These are phyloP conservation scores for Drosophila imparisetae DNA, from an alignment of 2,888 invertebrate genomes.

Conservation along the genomic window DNA sequence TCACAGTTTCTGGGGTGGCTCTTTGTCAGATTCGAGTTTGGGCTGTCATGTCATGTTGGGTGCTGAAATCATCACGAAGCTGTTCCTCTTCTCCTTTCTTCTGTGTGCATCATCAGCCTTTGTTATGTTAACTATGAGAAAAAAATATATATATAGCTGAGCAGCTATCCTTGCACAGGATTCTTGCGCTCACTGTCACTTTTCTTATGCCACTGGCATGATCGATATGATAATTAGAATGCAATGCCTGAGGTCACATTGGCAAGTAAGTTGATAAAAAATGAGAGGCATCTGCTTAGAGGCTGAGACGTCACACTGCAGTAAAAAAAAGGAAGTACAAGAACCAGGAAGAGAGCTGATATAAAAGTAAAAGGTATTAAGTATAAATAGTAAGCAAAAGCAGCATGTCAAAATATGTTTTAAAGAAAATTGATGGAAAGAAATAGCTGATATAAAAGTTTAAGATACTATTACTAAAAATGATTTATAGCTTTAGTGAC, in stretches of 20 bases:
- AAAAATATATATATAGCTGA: slow-evolving; percentile 8
- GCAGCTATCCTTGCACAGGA: slow-evolving; percentile 41
- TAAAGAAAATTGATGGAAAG: background rate
- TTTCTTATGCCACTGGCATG: slow-evolving; percentile 53
- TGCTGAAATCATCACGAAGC: slow-evolving; percentile 77
- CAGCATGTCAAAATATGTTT: background rate
- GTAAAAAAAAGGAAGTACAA: background rate
- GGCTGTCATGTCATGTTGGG: slow-evolving; percentile 58
- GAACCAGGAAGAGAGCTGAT: background rate
- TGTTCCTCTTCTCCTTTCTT: slow-evolving; percentile 31
- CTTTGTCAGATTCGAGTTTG: slow-evolving; percentile 10
- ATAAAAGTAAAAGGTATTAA: background rate
- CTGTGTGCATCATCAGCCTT: slow-evolving; percentile 71
- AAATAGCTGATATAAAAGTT: background rate
- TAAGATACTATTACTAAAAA: background rate
- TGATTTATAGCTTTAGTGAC: background rate
- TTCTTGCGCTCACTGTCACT: slow-evolving; percentile 62
- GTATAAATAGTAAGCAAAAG: background rate
- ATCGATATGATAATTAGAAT: slow-evolving; percentile 79
- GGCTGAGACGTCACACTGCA: slow-evolving; percentile 19
- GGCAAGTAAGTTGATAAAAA: slow-evolving; percentile 42
- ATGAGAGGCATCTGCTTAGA: slow-evolving; percentile 45
- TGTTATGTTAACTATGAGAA: slow-evolving; percentile 80
- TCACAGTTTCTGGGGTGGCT: slow-evolving; percentile 55
- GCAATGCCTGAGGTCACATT: slow-evolving; percentile 58